Evolutionary conservation across 1,140 invertebrate genomes (phyloP).

Genomic region (Dendrolimus kikuchii): DNA sequence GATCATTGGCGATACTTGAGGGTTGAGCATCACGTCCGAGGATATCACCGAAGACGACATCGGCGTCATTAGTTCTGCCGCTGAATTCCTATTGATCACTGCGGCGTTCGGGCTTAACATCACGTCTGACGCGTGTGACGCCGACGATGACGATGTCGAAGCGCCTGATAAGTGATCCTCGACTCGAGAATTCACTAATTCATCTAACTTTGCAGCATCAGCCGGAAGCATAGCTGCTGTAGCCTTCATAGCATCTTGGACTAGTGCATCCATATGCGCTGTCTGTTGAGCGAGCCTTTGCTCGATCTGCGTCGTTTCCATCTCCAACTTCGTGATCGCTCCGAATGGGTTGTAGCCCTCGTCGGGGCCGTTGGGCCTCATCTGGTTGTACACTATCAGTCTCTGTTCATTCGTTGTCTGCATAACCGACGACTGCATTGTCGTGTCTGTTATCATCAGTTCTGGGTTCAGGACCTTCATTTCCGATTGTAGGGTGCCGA

Average conservation of each 20-base stretch:
- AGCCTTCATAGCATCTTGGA: slow-evolving; percentile 68
- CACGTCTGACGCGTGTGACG: slow-evolving; percentile 71
- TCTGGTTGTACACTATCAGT: slow-evolving; percentile 44
- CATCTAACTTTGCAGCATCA: slow-evolving; percentile 74
- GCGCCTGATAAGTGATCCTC: slow-evolving; percentile 70
- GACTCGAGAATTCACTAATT: slow-evolving; percentile 76
- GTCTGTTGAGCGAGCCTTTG: slow-evolving; percentile 67
- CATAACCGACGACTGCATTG: slow-evolving; percentile 29
- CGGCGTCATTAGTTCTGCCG: slow-evolving; percentile 37
- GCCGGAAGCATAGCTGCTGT: slow-evolving; percentile 60
- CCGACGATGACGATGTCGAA: slow-evolving; percentile 58
- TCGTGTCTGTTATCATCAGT: slow-evolving; percentile 40
- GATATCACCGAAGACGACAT: slow-evolving; percentile 63
- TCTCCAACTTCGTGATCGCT: slow-evolving; percentile 55
- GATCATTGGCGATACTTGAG: slow-evolving; percentile 75
- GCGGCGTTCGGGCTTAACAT: slow-evolving; percentile 56
- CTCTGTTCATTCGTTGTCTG: slow-evolving; percentile 31
- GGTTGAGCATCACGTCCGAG: slow-evolving; percentile 75
- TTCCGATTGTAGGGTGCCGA: slow-evolving; percentile 33
- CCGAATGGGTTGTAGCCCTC: slow-evolving; percentile 49
- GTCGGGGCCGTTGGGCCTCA: slow-evolving; percentile 26
- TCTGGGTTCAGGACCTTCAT: slow-evolving; percentile 49
- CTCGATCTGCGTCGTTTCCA: slow-evolving; percentile 49
- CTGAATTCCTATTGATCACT: slow-evolving; percentile 36
- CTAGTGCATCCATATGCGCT: slow-evolving; percentile 62